A percentile compares a stretch with the other conserved stretches of the same genome.
These are phyloP conservation scores for Terrapene triunguis DNA, from an alignment of 2,113 vertebrate species.

Conservation along the genomic window DNA sequence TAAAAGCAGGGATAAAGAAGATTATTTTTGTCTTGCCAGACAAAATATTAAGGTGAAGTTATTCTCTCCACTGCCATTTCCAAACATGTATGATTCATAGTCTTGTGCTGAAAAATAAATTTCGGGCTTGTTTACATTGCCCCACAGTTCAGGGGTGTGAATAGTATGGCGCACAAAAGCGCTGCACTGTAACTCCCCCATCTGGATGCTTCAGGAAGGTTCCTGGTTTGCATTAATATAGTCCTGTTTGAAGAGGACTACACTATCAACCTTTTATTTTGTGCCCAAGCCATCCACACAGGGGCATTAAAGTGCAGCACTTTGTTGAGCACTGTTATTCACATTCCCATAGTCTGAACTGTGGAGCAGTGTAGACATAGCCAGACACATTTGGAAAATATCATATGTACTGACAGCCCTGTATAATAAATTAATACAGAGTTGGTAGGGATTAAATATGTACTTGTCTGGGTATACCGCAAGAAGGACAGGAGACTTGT, in stretches of 20 bases:
- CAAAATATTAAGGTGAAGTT: neutral
- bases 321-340: neutral
- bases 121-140: neutral
- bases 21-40: neutral
- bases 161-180: neutral
- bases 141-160: neutral
- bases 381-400: neutral
- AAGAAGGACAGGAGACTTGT: too few relatives aligned
- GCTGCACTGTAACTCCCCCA: neutral
- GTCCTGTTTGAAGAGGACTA: neutral
- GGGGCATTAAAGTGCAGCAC: neutral
- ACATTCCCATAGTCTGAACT: neutral
- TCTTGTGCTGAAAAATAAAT: neutral
- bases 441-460: slow-evolving; percentile 3
- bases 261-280: neutral
- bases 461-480: neutral
- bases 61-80: neutral
- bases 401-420: neutral
- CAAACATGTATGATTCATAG: neutral
- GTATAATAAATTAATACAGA: neutral
- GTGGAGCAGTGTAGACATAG: neutral
- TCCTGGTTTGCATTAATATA: neutral
- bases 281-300: neutral
- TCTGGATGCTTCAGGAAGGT: neutral
- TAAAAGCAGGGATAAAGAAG: neutral